Base-by-base conservation (phyloP, 2,888 invertebrate genomes). In the Nysson spinosus region DNA sequence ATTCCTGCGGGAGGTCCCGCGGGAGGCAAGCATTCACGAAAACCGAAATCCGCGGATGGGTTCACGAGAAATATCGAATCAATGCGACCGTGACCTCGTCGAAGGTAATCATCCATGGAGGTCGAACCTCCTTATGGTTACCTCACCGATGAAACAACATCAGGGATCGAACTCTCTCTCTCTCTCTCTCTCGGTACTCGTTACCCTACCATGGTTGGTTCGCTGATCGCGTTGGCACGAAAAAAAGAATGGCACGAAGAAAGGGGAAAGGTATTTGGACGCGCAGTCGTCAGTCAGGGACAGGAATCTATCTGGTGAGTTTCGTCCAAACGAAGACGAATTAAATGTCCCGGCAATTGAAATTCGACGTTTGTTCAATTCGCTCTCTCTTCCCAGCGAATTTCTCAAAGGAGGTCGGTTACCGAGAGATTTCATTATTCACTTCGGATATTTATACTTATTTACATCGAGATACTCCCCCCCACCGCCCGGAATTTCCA, bases 1-100 rank as follows among this genome's bases (percentile, higher is more conserved):
- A n/a, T n/a, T n/a, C n/a, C n/a, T n/a, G n/a, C n/a, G n/a, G n/a
- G n/a, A n/a, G n/a, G n/a, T n/a, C n/a, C n/a, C n/a, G n/a, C n/a
- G n/a, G n/a, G n/a, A n/a, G n/a, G n/a, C n/a, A n/a, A n/a, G n/a
- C n/a, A n/a, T n/a, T 26, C 30, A 22, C 52, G 37, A 22, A 19
- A 55, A 39, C n/a, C 12, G 22, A 46, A 56, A 50, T 12, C 7
- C 12, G 14, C 30, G 9, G 28, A 2, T 16, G 17, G 5, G 7
- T 17, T 12, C 17, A 26, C 17, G 37, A 47, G 32, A 22, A 64
- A 64, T 43, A 63, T 63, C 43, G 51, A 63, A 66, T 51, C 62
- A 34, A 57, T 67, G 62, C 57, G 61, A 39, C 55, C 63, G 37
- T 73, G 69, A 72, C 72, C 66, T 51, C 61, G 58, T 66, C 70